Evolutionary conservation across 1,140 invertebrate species (phyloP), one percentile per base, ranked within the genome.

Genomic region (Sesamia nonagrioides): DNA sequence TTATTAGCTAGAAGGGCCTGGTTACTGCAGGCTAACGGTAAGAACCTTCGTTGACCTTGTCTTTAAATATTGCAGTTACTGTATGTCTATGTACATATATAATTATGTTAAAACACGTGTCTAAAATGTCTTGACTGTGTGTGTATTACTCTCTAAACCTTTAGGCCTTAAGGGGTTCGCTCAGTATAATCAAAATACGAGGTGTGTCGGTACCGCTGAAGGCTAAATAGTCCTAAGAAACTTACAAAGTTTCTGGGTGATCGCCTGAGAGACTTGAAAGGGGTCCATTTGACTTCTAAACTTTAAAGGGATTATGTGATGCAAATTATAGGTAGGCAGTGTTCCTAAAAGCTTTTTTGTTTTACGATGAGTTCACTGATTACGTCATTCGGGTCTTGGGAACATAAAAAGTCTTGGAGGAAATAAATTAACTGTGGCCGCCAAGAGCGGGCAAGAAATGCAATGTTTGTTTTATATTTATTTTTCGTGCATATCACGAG

Each of bases 1-100:
- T 71, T 71, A 71, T 71, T 68, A 50, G 18, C 37, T 63, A 18
- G 60, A 63, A 63, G 33, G 35, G 60, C 27, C 13, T 63, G 37
- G n/a, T 42, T 18, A 9, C 60, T 42, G 21, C 60, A 63, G 17
- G 11, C 42, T 63, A 18, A 27, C 54, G 54, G 3, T 11, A 11
- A 27, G 27, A 13, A 63, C 60, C 60, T 42, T 63, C n/a, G 37
- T 8, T 42, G 37, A 42, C 60, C 37, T 61, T 61, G 33, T 6
- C 33, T 61, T 61, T 37, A 61, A 40, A 35, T n/a, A 61, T 6
- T 37, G 13, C 15, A n/a, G 35, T 35, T 61, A 61, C 33, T 37
- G 15, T 33, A 8, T 27, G 4, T 11, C 18, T 56, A 56, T 27
- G 54, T 37, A 42, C 9, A n/a, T 40, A 56, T n/a, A n/a, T n/a